Evolutionary conservation across 1,140 invertebrate species (phyloP), one percentile per base, ranked within the genome.

Genomic region (Pseudomyrmex dendroicus): DNA sequence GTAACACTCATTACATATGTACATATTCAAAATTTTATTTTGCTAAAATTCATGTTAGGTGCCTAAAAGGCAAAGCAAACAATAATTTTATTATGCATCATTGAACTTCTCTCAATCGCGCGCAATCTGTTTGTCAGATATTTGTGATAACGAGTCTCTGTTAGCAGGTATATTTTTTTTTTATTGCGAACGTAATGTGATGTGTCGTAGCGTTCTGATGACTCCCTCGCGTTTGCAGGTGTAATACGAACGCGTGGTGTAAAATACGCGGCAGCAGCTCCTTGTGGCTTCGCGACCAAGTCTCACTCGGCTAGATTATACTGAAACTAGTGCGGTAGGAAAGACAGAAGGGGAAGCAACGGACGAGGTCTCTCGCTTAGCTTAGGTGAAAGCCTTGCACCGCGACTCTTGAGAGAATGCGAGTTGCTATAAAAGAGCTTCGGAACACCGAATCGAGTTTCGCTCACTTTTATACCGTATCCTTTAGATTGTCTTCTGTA

Each of bases 231-330:
- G 78, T 61, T 67, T 22, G 44, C 76, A 70, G 50, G 76, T 35
- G 35, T 35, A 35, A 35, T 35, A 35, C 35, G 35, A 5, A 35
- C 76, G 76, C 70, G n/a, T n/a, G n/a, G n/a, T n/a, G n/a, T 20
- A 20, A 86, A 68, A 67, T 73, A 87, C 73, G 73, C 85, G 85
- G 73, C 82, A 72, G 77, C 82, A 72, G 77, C 82, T 78, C 46
- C 62, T 80, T 66, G 54, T 54, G 62, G 62, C 73, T 66, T 52
- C 82, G 35, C 35, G 68, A 74, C 54, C 7, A 66, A 89, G 83
- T 87, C 35, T 35, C 90, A 89, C 86, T 90, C 83, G 86, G 89
- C 86, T 90, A 89, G 90, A 91, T 91, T 92, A 92, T 90, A 89
- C 90, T 92, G 90, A 92, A 91, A 92, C 90, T 91, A 90, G 90